These are phyloP conservation scores for Brachyrhaphis roseni DNA, from an alignment of 2,797 vertebrate genomes.

Conservation along the genomic window DNA sequence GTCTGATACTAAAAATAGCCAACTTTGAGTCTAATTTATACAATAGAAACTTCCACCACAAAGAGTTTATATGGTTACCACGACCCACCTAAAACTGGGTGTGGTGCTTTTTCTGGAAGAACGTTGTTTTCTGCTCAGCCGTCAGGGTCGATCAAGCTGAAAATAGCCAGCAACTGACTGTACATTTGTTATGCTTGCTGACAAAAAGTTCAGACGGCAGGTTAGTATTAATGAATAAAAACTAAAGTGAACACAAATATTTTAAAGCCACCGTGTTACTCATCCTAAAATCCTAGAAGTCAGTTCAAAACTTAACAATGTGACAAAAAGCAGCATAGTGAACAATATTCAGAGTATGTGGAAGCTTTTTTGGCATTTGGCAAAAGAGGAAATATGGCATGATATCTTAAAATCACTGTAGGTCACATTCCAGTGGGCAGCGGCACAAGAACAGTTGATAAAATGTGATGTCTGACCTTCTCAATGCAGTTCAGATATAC, in stretches of 20 bases:
- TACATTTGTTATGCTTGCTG: neutral
- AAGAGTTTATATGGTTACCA: no score
- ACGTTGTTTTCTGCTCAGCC: neutral
- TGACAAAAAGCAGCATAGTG: conserved; percentile 16
- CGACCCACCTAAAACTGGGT: neutral
- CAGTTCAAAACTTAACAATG: neutral
- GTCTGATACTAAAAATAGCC: no score
- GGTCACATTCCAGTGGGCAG: conserved; percentile 35
- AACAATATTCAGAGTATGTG: neutral
- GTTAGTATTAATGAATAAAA: neutral
- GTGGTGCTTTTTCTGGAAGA: neutral
- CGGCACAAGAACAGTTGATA: conserved; percentile 52
- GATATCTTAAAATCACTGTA: conserved; percentile 23
- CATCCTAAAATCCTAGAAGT: neutral
- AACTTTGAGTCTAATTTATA: no score
- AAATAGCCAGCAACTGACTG: neutral
- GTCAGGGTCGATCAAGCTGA: neutral
- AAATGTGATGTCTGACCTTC: conserved; percentile 73
- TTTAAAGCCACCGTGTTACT: neutral
- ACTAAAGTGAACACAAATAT: neutral
- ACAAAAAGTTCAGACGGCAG: neutral
- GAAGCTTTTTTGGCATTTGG: conserved; percentile 26
- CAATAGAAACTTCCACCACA: no score
- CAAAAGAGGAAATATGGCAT: conserved; percentile 23
- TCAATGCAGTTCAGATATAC: conserved; percentile 48